These are phyloP conservation scores for Himalopsyche anomala DNA, from an alignment of 2,888 invertebrate species.

Conservation along the genomic window DNA sequence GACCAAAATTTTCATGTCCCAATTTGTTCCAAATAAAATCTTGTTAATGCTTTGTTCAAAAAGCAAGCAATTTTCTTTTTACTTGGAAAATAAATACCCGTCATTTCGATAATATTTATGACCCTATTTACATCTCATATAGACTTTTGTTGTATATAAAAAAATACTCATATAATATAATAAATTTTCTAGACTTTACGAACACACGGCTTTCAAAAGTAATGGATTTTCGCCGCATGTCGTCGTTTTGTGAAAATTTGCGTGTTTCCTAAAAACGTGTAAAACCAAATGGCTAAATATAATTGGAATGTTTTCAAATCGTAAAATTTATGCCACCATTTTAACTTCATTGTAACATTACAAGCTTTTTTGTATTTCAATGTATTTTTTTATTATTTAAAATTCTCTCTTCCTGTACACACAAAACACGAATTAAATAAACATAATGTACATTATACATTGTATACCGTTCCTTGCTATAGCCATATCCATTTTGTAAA, in stretches of 20 bases:
- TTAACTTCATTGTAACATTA: constrained; percentile 32
- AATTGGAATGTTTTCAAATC: constrained; percentile 42
- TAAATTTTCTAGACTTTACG: not conserved
- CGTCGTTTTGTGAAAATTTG: constrained; percentile 18
- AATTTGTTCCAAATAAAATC: too few species aligned
- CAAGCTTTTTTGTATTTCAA: constrained; percentile 3
- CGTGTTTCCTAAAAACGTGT: constrained; percentile 41
- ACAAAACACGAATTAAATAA: not conserved
- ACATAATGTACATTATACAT: not conserved
- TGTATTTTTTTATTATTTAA: constrained; percentile 27
- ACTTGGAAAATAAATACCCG: too few species aligned
- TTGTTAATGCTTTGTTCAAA: too few species aligned
- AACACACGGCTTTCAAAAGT: constrained; percentile 14
- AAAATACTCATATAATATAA: too few species aligned
- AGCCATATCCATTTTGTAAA: too few species aligned
- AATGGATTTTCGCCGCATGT: constrained; percentile 29
- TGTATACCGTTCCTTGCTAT: too few species aligned
- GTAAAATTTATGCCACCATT: constrained; percentile 38
- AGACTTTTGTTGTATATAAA: too few species aligned
- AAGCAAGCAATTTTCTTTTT: too few species aligned
- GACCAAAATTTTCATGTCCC: too few species aligned
- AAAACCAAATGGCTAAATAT: constrained; percentile 40
- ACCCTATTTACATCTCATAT: too few species aligned
- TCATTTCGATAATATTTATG: too few species aligned
- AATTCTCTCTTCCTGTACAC: not conserved